phyloP scores from a whole-genome alignment of 2,797 vertebrate species.

The Coluber constrictor region DNA sequence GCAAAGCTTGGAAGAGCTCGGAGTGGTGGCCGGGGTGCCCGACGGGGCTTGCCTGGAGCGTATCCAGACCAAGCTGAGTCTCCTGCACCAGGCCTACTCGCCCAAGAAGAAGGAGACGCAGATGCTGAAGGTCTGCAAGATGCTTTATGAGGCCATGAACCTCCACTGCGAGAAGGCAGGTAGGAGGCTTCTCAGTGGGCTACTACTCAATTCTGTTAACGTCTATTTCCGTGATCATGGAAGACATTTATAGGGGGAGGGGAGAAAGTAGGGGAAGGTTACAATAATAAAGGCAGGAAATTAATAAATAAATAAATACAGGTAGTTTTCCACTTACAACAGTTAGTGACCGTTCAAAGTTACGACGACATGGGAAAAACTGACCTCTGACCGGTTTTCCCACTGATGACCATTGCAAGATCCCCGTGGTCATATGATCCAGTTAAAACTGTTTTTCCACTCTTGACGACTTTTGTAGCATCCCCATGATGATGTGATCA shows the following conservation, averaged over 20 bases:
- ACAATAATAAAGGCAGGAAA: not conserved
- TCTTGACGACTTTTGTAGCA: too few species aligned
- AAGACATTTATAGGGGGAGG: too few species aligned
- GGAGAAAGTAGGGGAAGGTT: not conserved
- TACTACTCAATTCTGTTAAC: rapidly evolving
- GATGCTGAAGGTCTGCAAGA: conserved; percentile 84
- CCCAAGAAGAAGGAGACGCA: conserved; percentile 83
- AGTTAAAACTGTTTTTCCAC: too few species aligned
- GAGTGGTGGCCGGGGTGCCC: conserved; percentile 71
- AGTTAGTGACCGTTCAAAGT: too few species aligned
- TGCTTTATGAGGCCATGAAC: conserved; percentile 84
- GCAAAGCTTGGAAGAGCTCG: conserved; percentile 64
- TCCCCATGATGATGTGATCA: too few species aligned
- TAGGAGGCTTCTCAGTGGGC: not conserved
- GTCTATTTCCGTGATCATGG: not conserved
- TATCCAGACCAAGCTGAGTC: conserved; percentile 74
- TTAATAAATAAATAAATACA: not conserved
- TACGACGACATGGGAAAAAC: too few species aligned
- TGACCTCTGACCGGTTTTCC: too few species aligned
- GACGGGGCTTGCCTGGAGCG: conserved; percentile 72
- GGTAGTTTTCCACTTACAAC: too few species aligned
- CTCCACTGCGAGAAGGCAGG: conserved; percentile 36
- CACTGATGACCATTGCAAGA: too few species aligned
- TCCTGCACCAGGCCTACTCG: conserved; percentile 80
- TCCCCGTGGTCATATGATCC: too few species aligned